Conservation (phyloP, 2,113 vertebrate genomes). For the Apus apus region DNA sequence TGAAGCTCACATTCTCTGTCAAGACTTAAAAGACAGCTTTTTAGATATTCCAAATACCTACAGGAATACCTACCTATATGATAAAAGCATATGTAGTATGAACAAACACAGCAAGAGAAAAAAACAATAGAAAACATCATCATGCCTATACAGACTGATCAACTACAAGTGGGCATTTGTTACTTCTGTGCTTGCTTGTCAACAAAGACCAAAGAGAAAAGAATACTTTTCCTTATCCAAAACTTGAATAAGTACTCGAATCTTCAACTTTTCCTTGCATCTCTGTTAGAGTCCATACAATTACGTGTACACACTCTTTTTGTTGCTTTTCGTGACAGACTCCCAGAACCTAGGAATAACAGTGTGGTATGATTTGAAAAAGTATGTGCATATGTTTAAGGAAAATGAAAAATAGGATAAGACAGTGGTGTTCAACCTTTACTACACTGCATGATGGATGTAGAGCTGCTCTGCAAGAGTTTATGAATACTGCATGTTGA, state of each 20-base stretch:
- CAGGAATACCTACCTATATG: background rate
- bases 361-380: background rate
- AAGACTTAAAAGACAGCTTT: background rate
- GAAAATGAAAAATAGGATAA: slow-evolving; percentile 49
- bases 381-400: slow-evolving; percentile 24
- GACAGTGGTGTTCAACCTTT: background rate
- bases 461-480: slow-evolving; percentile 34
- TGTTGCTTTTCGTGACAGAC: background rate
- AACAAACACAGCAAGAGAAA: background rate
- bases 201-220: background rate
- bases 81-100: background rate
- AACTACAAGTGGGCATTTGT: background rate
- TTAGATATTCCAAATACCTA: background rate
- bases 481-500: slow-evolving; percentile 52
- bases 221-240: background rate
- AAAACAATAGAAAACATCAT: background rate
- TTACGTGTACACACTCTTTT: background rate
- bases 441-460: slow-evolving; percentile 33
- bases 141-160: background rate
- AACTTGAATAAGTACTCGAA: background rate
- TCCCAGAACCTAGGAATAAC: slow-evolving; percentile 18
- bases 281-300: background rate
- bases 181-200: fast-evolving
- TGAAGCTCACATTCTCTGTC: background rate
- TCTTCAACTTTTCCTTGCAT: background rate